These are phyloP conservation scores for Oncopodura yosiiana DNA, from an alignment of 1,140 invertebrate species.

Conservation along the genomic window DNA sequence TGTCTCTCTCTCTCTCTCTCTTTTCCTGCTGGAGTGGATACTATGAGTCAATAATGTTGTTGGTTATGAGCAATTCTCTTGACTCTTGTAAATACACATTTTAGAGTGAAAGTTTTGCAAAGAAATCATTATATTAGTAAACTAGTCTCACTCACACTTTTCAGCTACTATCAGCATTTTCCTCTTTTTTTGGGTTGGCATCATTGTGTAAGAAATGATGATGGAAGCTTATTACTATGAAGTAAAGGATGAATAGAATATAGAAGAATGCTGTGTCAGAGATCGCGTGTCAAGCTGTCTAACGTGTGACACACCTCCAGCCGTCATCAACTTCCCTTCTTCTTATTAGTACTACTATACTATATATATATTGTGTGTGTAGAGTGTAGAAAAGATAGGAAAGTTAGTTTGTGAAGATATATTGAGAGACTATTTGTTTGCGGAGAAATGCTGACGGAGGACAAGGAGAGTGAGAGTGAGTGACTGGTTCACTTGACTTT, in stretches of 20 bases:
- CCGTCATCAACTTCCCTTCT: constrained; percentile 24
- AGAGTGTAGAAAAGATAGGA: neutral
- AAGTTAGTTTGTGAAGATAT: neutral
- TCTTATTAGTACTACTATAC: too few species aligned
- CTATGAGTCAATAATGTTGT: constrained; percentile 1
- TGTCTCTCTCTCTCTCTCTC: neutral
- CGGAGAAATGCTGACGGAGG: too few species aligned
- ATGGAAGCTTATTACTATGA: constrained; percentile 11
- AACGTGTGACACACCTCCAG: constrained; percentile 28
- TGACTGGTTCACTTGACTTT: too few species aligned
- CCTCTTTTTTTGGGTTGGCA: too few species aligned
- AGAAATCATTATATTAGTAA: too few species aligned
- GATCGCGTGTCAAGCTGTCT: constrained; percentile 27
- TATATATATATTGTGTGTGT: too few species aligned
- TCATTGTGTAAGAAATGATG: constrained; percentile 1
- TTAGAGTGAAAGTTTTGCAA: too few species aligned
- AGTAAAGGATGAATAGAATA: neutral
- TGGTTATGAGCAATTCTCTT: neutral
- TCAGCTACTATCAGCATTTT: too few species aligned
- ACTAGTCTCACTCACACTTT: too few species aligned
- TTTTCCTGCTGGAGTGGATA: neutral
- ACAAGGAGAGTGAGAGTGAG: too few species aligned
- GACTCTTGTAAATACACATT: neutral
- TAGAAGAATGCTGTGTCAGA: constrained; percentile 26
- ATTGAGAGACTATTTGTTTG: neutral